Evolutionary conservation across 1,140 invertebrate genomes (phyloP).

Genomic region (Harpegnathos saltator): DNA sequence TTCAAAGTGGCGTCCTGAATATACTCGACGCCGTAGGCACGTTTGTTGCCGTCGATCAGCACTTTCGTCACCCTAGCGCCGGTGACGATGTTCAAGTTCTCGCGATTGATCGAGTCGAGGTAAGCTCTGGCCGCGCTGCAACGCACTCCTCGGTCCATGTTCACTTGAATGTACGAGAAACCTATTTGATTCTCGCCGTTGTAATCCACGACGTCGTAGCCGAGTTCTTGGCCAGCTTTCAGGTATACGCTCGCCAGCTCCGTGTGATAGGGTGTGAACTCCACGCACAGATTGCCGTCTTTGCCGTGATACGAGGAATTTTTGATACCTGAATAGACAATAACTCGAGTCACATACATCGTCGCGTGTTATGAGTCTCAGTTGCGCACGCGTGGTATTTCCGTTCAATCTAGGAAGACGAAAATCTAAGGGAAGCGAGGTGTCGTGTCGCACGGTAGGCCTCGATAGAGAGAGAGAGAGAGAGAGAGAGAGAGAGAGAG

Average conservation of each 20-base stretch:
- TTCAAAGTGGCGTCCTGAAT: constrained; percentile 84
- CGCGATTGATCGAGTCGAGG: constrained; percentile 85
- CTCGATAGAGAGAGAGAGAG: no score
- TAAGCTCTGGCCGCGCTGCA: constrained; percentile 89
- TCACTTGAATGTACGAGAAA: constrained; percentile 89
- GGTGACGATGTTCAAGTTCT: constrained; percentile 90
- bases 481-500: no score
- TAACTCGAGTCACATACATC: no score
- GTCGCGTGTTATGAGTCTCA: no score
- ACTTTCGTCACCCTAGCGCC: constrained; percentile 88
- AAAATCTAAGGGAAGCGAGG: no score
- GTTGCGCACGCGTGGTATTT: no score
- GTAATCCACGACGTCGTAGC: constrained; percentile 86
- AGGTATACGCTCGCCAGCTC: constrained; percentile 85
- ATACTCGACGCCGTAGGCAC: constrained; percentile 88
- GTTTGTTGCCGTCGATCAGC: constrained; percentile 86
- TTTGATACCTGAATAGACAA: no score
- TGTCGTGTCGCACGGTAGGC: no score
- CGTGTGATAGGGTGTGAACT: constrained; percentile 83
- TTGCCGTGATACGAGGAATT: constrained; percentile 85
- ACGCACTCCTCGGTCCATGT: constrained; percentile 88
- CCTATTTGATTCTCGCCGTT: constrained; percentile 85
- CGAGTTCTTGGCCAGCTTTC: constrained; percentile 86
- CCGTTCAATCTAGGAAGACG: no score
- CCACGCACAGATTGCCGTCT: constrained; percentile 83